Conservation (phyloP, 1,140 invertebrate species). For the Trichoplusia ni region DNA sequence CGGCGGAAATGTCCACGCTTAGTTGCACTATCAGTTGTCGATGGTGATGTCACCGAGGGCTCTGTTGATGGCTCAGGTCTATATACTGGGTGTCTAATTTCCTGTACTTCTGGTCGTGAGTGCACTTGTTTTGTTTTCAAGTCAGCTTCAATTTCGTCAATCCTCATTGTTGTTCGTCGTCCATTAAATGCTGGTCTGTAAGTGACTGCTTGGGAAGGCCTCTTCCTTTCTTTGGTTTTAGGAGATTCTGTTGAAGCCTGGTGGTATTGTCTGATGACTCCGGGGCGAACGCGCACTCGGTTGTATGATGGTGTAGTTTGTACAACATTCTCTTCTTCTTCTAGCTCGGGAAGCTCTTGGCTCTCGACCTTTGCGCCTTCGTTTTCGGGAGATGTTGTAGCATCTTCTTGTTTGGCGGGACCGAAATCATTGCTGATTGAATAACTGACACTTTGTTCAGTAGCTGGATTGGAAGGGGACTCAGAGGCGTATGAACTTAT, state of each 20-base stretch:
- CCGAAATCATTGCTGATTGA: slow-evolving; percentile 43
- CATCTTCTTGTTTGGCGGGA: slow-evolving; percentile 46
- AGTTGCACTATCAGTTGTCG: slow-evolving; percentile 51
- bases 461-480: slow-evolving; percentile 26
- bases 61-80: slow-evolving; percentile 69
- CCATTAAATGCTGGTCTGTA: slow-evolving; percentile 76
- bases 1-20: slow-evolving; percentile 65
- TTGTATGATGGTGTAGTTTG: slow-evolving; percentile 76
- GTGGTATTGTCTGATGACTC: slow-evolving; percentile 69
- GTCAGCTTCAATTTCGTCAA: slow-evolving; percentile 80
- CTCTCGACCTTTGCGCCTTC: slow-evolving; percentile 47
- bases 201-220: slow-evolving; percentile 64
- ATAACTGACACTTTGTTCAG: slow-evolving; percentile 48
- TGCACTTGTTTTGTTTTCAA: slow-evolving; percentile 77
- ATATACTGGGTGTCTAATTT: slow-evolving; percentile 71
- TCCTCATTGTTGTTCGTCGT: slow-evolving; percentile 77
- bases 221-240: slow-evolving; percentile 60
- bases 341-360: slow-evolving; percentile 47
- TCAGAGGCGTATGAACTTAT: slow-evolving; percentile 43
- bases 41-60: slow-evolving; percentile 36
- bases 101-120: slow-evolving; percentile 61
- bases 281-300: slow-evolving; percentile 70
- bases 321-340: slow-evolving; percentile 61
- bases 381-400: slow-evolving; percentile 38
- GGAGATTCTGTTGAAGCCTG: slow-evolving; percentile 64